Conservation (phyloP, 2,113 vertebrate species). For the Nycticorax nycticorax region DNA sequence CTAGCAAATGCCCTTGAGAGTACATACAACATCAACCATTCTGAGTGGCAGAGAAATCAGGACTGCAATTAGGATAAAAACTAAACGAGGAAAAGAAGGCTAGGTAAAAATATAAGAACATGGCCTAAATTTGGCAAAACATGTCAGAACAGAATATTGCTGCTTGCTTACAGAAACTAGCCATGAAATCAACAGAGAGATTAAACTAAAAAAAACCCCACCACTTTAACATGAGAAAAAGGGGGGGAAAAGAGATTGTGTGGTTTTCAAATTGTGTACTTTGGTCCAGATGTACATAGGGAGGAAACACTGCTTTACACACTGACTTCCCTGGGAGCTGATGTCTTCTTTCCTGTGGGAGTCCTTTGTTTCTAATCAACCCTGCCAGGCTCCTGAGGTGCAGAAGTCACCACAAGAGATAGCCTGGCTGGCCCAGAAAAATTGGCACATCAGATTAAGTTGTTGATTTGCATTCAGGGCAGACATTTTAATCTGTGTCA, state of each 20-base stretch:
- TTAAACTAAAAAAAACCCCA: not conserved
- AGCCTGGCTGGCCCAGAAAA: not conserved
- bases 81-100: not conserved
- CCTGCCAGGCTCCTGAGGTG: not conserved
- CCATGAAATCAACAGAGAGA: not conserved
- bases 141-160: not conserved
- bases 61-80: not conserved
- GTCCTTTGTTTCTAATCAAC: not conserved
- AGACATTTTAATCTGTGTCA: not conserved
- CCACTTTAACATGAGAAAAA: not conserved
- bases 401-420: not conserved
- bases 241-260: accelerated
- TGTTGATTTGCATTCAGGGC: not conserved
- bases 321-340: not conserved
- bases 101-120: not conserved
- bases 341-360: not conserved
- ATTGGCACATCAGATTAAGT: not conserved
- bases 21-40: not conserved
- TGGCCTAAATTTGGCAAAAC: not conserved
- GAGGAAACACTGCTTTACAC: not conserved
- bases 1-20: slow-evolving; percentile 6
- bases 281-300: not conserved
- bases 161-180: not conserved
- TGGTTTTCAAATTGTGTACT: not conserved
- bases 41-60: not conserved